These are phyloP conservation scores for Halictus quadricinctus DNA, from an alignment of 2,888 invertebrate genomes.

Conservation along the genomic window DNA sequence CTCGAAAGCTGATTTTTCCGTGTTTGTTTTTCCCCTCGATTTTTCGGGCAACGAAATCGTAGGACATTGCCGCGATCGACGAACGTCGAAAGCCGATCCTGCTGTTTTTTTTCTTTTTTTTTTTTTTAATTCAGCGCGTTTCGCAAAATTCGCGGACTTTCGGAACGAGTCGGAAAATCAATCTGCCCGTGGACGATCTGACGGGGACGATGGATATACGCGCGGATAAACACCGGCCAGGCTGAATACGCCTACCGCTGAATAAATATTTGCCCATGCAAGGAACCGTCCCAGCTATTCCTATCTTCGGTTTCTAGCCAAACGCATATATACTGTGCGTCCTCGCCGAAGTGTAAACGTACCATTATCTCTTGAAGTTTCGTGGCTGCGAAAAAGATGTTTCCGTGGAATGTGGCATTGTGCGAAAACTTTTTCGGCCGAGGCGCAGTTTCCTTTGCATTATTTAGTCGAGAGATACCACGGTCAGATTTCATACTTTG, in stretches of 20 bases:
- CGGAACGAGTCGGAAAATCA: conserved; percentile 40
- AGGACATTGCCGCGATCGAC: neutral
- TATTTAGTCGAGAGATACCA: neutral
- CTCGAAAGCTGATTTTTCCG: neutral
- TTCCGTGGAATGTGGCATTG: neutral
- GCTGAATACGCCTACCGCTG: conserved; percentile 71
- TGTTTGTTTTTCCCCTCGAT: conserved; percentile 5
- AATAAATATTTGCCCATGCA: conserved; percentile 77
- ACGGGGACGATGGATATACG: conserved; percentile 75
- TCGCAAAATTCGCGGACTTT: conserved; percentile 28
- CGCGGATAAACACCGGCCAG: conserved; percentile 72
- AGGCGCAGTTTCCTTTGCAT: neutral
- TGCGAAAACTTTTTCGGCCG: neutral
- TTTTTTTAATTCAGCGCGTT: neutral
- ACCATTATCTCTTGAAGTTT: conserved; percentile 2
- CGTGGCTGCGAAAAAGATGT: neutral
- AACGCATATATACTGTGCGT: conserved; percentile 37
- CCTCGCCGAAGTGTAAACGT: conserved; percentile 1
- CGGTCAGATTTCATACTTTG: neutral
- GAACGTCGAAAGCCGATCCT: neutral
- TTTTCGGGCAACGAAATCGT: neutral
- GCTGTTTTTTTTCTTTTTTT: neutral
- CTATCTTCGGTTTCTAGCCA: conserved; percentile 70
- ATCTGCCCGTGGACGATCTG: conserved; percentile 60
- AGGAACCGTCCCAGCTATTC: conserved; percentile 72